phyloP scores from a whole-genome alignment of 2,888 invertebrate species.

The Macropis europaea region DNA sequence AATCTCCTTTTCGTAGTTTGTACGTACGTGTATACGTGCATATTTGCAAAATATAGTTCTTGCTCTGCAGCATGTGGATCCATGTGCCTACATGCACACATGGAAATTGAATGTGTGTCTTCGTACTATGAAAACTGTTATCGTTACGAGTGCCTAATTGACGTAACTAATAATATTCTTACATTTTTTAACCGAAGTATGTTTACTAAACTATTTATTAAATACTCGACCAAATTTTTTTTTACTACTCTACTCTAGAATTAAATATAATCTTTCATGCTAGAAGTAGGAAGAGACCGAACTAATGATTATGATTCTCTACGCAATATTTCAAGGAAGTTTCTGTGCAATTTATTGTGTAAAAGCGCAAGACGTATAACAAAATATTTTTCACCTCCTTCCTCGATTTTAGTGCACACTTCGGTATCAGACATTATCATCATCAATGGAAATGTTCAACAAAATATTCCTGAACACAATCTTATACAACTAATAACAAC shows the following conservation, averaged over 20 bases:
- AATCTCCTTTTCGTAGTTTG: slow-evolving; percentile 6
- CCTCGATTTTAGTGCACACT: not conserved
- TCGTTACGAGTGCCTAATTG: slow-evolving; percentile 28
- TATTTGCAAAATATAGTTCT: slow-evolving; percentile 37
- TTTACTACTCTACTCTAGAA: slow-evolving; percentile 14
- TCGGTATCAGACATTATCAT: not conserved
- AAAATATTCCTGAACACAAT: not conserved
- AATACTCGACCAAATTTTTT: not conserved
- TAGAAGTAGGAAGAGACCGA: too few species aligned
- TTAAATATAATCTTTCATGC: too few species aligned
- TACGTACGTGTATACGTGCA: slow-evolving; percentile 21
- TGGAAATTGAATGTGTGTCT: slow-evolving; percentile 1
- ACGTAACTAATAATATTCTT: slow-evolving; percentile 18
- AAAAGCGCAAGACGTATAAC: not conserved
- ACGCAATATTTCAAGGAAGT: not conserved
- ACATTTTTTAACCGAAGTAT: slow-evolving; percentile 1
- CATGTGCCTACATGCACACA: slow-evolving; percentile 16
- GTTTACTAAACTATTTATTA: not conserved
- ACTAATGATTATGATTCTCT: too few species aligned
- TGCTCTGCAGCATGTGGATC: slow-evolving; percentile 16
- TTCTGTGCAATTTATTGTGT: not conserved
- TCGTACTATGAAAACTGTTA: not conserved
- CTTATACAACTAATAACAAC: not conserved
- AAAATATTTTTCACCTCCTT: not conserved
- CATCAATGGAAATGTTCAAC: not conserved